phyloP scores from a whole-genome alignment of 2,888 invertebrate species.

The Horisme vitalbata region DNA sequence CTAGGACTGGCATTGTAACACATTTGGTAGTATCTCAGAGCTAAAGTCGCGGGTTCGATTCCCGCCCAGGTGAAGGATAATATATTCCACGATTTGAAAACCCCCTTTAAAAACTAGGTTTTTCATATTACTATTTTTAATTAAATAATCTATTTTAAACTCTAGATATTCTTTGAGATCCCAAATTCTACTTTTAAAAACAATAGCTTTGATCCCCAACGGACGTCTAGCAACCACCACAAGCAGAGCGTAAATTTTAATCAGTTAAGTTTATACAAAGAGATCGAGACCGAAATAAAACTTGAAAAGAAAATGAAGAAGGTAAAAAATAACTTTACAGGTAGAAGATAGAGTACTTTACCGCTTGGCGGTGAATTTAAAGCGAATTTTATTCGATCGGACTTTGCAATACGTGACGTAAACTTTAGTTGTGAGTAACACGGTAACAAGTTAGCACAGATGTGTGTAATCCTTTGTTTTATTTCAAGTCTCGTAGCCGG shows the following conservation, averaged over 20 bases:
- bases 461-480: constrained; percentile 42
- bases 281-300: constrained; percentile 37
- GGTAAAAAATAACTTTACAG: constrained; percentile 43
- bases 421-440: constrained; percentile 45
- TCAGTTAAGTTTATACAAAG: constrained; percentile 35
- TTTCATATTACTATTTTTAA: no score
- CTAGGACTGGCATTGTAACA: no score
- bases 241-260: constrained; percentile 35
- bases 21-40: no score
- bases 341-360: constrained; percentile 37
- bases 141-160: no score
- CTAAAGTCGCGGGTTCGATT: no score
- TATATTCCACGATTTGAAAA: no score
- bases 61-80: no score
- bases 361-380: constrained; percentile 37
- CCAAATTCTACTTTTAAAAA: constrained; percentile 13
- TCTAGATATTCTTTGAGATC: no score
- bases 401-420: constrained; percentile 54
- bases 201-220: constrained; percentile 24
- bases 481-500: constrained; percentile 21
- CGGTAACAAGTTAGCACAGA: constrained; percentile 44
- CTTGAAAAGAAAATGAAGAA: constrained; percentile 34
- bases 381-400: constrained; percentile 55
- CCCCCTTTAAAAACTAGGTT: no score
- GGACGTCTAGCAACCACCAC: constrained; percentile 25